Percentiles rank a stretch among this genome's conserved stretches.
Evolutionary conservation across 2,113 vertebrate species (phyloP).

Genomic region (Syngnathus scovelli): DNA sequence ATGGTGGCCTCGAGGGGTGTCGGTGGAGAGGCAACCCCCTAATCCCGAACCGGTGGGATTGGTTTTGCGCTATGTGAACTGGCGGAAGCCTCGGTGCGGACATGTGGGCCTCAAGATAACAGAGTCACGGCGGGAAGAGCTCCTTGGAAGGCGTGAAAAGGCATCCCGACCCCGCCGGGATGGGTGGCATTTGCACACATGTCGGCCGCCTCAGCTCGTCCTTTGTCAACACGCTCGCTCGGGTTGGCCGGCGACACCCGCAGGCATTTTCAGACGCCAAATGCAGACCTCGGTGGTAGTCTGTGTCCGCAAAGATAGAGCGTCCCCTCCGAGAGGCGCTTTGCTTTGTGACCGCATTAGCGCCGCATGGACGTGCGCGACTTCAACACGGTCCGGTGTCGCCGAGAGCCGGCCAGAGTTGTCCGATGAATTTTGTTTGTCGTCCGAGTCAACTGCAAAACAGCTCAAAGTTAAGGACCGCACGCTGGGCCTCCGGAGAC

Average conservation of each 20-base stretch:
- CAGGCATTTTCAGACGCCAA: constrained; percentile 41
- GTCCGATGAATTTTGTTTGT: constrained; percentile 34
- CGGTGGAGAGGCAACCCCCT: constrained; percentile 30
- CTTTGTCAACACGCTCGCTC: constrained; percentile 3
- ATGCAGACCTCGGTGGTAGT: constrained; percentile 43
- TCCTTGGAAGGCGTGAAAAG: constrained; percentile 49
- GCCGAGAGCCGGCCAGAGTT: constrained; percentile 21
- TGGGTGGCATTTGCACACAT: constrained; percentile 45
- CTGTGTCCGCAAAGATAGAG: constrained; percentile 46
- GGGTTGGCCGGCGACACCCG: constrained; percentile 25
- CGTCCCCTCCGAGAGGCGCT: constrained; percentile 34
- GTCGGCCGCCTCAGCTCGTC: constrained; percentile 1
- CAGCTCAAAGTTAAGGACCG: constrained; percentile 27
- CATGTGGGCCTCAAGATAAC: constrained; percentile 57
- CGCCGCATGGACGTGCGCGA: not conserved
- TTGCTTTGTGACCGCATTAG: constrained; percentile 22
- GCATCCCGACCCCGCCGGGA: constrained; percentile 48
- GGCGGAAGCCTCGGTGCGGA: constrained; percentile 39
- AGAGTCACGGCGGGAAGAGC: constrained; percentile 33
- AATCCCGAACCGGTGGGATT: constrained; percentile 22
- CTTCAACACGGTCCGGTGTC: not conserved
- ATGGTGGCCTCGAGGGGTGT: constrained; percentile 10
- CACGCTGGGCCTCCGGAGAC: constrained; percentile 37
- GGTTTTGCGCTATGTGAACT: constrained; percentile 29
- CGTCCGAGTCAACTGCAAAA: constrained; percentile 17